phyloP scores from a whole-genome alignment of 2,888 invertebrate genomes.

The Lucinisca nassula region DNA sequence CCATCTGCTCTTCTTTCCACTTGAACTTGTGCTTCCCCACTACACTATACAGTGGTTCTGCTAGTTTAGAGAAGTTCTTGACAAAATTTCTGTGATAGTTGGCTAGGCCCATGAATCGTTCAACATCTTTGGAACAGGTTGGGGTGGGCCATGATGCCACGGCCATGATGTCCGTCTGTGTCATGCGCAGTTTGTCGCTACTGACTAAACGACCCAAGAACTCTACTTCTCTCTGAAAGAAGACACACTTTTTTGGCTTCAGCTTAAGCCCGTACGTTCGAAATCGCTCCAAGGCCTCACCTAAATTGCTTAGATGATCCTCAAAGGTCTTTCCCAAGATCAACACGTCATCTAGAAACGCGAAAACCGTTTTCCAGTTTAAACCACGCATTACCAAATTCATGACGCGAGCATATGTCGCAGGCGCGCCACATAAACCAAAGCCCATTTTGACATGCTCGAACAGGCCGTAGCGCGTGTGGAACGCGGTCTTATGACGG shows the following conservation, averaged over 20 bases:
- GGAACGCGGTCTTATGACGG: background rate
- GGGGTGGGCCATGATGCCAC: too few relatives aligned
- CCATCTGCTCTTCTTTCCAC: conserved; percentile 31
- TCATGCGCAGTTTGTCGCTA: too few relatives aligned
- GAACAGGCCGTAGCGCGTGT: background rate
- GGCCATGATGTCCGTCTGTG: too few relatives aligned
- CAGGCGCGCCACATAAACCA: background rate
- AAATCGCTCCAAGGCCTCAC: background rate
- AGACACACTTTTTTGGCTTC: too few relatives aligned
- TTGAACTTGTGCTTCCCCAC: conserved; percentile 40
- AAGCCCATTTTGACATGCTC: conserved; percentile 6
- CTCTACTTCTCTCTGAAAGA: too few relatives aligned
- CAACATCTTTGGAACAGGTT: too few relatives aligned
- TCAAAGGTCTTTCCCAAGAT: conserved; percentile 33
- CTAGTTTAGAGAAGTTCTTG: conserved; percentile 50
- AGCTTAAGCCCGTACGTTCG: background rate
- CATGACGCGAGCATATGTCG: background rate
- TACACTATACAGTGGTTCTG: conserved; percentile 45
- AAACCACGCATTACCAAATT: background rate
- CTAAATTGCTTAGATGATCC: conserved; percentile 3
- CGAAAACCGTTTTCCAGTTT: background rate
- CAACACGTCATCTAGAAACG: conserved; percentile 1
- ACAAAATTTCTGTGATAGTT: too few relatives aligned
- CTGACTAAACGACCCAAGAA: too few relatives aligned
- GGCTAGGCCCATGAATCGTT: too few relatives aligned